A percentile compares a stretch with the other conserved stretches of the same genome.
These are phyloP conservation scores for Gastrophysa polygoni DNA, from an alignment of 2,888 invertebrate genomes.

Conservation along the genomic window DNA sequence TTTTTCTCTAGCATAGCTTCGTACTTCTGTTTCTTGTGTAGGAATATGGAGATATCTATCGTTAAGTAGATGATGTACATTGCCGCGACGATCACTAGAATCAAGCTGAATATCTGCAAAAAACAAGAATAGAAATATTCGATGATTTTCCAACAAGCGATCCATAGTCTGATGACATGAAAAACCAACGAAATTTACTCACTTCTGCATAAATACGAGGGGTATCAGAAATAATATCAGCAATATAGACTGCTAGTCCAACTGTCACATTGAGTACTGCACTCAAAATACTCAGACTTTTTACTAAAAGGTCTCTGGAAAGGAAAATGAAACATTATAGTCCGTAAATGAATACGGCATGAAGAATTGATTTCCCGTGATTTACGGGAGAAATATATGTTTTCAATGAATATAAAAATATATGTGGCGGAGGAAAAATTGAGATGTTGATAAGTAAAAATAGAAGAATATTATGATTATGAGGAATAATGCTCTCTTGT, in stretches of 20 bases:
- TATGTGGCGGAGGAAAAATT: no score
- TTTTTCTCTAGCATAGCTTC: conserved; percentile 43
- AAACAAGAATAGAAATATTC: conserved; percentile 16
- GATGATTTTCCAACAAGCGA: neutral
- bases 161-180: neutral
- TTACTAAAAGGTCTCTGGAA: conserved; percentile 65
- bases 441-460: no score
- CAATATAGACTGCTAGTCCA: conserved; percentile 68
- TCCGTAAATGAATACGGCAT: no score
- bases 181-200: conserved; percentile 41
- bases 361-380: no score
- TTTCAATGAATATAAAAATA: no score
- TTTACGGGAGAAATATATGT: no score
- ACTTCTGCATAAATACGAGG: conserved; percentile 63
- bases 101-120: conserved; percentile 66
- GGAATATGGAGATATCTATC: conserved; percentile 67
- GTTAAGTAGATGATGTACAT: conserved; percentile 67
- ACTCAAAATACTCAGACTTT: conserved; percentile 70
- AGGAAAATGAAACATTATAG: no score
- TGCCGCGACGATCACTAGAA: conserved; percentile 65
- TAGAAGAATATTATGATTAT: no score
- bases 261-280: conserved; percentile 71
- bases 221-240: conserved; percentile 62
- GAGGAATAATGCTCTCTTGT: no score
- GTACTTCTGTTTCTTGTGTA: conserved; percentile 58